Conservation (phyloP, 2,888 invertebrate genomes). For the Lasioglossum leucozonium region DNA sequence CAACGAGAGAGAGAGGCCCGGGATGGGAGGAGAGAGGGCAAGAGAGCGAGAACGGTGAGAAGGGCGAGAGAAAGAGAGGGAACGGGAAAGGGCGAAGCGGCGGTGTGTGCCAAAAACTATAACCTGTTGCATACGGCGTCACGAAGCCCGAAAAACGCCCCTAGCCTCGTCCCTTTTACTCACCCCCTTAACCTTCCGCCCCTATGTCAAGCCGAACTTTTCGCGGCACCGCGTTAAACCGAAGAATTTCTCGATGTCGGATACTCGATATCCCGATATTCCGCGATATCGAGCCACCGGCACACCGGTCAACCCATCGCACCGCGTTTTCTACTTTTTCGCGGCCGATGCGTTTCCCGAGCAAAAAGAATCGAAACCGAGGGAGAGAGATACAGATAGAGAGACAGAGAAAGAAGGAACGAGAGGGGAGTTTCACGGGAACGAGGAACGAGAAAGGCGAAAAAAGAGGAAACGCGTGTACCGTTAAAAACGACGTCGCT, state of each 20-base stretch:
- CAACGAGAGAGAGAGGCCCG: conserved; percentile 58
- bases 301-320: conserved; percentile 30
- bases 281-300: conserved; percentile 58
- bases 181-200: conserved; percentile 58
- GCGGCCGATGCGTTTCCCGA: conserved; percentile 42
- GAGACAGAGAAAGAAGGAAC: not conserved
- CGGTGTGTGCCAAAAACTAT: conserved; percentile 84
- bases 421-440: not conserved
- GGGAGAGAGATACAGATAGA: not conserved
- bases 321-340: conserved; percentile 51
- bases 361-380: conserved; percentile 18
- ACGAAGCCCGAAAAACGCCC: conserved; percentile 83
- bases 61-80: conserved; percentile 61
- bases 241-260: conserved; percentile 67
- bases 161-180: conserved; percentile 77
- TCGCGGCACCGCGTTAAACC: conserved; percentile 65
- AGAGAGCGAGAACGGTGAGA: conserved; percentile 24
- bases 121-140: conserved; percentile 83
- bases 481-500: conserved; percentile 32
- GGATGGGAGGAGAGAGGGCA: conserved; percentile 1
- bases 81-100: conserved; percentile 67
- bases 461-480: conserved; percentile 9
- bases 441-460: not conserved
- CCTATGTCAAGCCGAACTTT: conserved; percentile 65
- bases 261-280: conserved; percentile 69